These are phyloP conservation scores for Neogale vison DNA, from an alignment of 2,113 vertebrate genomes.

Conservation along the genomic window DNA sequence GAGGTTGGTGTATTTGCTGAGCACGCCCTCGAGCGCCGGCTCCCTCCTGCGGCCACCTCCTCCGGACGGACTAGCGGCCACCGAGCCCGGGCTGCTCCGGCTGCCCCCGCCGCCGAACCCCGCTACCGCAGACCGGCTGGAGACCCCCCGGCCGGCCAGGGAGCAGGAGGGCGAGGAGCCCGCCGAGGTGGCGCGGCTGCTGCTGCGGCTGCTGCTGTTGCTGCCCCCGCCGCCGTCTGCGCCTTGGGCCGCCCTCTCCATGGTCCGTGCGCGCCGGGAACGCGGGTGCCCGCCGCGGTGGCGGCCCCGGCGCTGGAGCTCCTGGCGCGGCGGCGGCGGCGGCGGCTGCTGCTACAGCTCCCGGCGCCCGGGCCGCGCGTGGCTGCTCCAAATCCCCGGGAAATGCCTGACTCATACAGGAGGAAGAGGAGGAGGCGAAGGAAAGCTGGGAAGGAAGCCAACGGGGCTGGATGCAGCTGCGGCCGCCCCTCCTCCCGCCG, in stretches of 20 bases:
- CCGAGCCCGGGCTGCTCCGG: constrained; percentile 87
- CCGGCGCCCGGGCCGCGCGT: constrained; percentile 57
- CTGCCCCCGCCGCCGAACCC: constrained; percentile 80
- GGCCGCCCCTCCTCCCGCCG: constrained; percentile 31
- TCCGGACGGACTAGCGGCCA: constrained; percentile 84
- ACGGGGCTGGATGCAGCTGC: constrained; percentile 63
- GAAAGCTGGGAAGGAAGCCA: constrained; percentile 66
- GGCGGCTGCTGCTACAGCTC: constrained; percentile 45
- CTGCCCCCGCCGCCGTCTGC: constrained; percentile 79
- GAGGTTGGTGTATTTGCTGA: constrained; percentile 99
- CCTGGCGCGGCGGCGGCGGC: not conserved
- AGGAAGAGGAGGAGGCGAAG: constrained; percentile 75
- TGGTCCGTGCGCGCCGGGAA: constrained; percentile 68
- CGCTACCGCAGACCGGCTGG: constrained; percentile 67
- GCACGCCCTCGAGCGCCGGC: constrained; percentile 91
- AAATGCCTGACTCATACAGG: constrained; percentile 82
- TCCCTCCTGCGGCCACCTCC: constrained; percentile 82
- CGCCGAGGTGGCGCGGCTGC: constrained; percentile 85
- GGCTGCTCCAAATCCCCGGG: constrained; percentile 64
- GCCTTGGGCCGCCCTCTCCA: constrained; percentile 81
- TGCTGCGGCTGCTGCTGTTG: constrained; percentile 81
- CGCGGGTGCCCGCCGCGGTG: constrained; percentile 51
- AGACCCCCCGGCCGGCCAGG: constrained; percentile 71
- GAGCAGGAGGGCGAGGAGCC: constrained; percentile 81
- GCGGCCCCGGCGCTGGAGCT: not conserved